Evolutionary conservation across 64 coral and sea anemone species (phyloP), one percentile per base, ranked within the genome.

Genomic region (Actinia equina): DNA sequence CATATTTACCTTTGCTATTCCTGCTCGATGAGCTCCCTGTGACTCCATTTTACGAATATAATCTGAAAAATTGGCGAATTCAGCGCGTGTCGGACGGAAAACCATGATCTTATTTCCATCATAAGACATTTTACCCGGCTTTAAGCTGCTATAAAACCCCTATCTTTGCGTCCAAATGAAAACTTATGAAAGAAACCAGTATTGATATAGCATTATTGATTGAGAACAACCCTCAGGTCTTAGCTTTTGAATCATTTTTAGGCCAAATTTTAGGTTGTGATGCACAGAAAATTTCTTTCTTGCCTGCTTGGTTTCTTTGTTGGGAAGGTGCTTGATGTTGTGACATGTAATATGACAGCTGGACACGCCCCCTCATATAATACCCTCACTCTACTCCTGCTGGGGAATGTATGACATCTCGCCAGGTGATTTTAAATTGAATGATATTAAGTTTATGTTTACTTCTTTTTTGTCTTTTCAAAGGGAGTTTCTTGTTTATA

Each of bases 31-130:
- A 79, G 97, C 97, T 26, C 93, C 97, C 42, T 93, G 89, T 51
- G 85, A 90, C 87, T 99, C 97, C 93, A 99, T 95, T 86, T 99
- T 94, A 15, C 97, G 90, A 83, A 99, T 91, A 93, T 85, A 99
- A 17, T 79, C 91, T 14, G 93, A 83, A 83, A 99, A 99, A 85
- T 99, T 83, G 27, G 91, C 61, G 86, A 99, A 99, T 86, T 99
- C 97, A 16, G 89, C 85, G 17, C 86, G 82, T 37, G 90, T 99
- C 20, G 97, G 97, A 87, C 93, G 93, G 90, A 99, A 99, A 87
- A 99, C 91, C 93, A 95, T 99, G 19, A 99, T 94, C 61, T 93
- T 88, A 82, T 82, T 92, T 30, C 90, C 70, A 30, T 92, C 90
- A 81, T 22, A 81, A 49, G 78, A 81, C 78, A 81, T 81, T 19